Evolutionary conservation across 2,888 invertebrate species (phyloP), one percentile per base, ranked within the genome.

Genomic region (Drosophila vallismaia): DNA sequence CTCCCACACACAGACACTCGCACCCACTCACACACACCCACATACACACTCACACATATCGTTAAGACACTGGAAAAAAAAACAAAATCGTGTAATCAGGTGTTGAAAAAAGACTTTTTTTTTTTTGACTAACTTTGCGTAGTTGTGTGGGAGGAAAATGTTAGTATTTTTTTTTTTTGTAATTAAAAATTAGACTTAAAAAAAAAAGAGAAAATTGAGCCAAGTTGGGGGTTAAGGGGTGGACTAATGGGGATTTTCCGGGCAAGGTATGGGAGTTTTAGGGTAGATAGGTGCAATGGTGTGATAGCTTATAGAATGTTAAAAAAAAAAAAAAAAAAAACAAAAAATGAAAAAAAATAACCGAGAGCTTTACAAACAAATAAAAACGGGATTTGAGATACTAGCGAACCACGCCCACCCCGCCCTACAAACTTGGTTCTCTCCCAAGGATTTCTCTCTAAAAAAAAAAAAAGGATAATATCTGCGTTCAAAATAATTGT

Each of bases 1-100:
- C 40, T 12, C 10, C 19, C 53, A 50, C 48, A 52, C 50, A 45
- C 7, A n/a, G n/a, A 36, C 36, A n/a, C 36, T n/a, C 50, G 12
- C 26, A 36, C n/a, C 4, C n/a, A n/a, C 26, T 31, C 33, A 45
- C 36, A 50, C 40, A 57, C 52, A 29, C 42, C 31, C 48, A 57
- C 60, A 44, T 45, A 50, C 58, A 60, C 44, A 50, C 69, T 76
- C 81, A 84, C 69, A 78, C 81, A 84, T 83, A 83, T 83, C 84
- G 78, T 55, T 46, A 66, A 48, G 31, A 26, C 52, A 26, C 31
- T 38, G 14, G 29, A 64, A 29, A 10, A 10, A n/a, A 26, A 8
- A 6, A 29, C 1, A 19, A 19, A 9, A 19, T 31, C 10, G 40
- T 12, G 8, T 56, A 28, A 50, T 14, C 46, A 36, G 44, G 40